Evolutionary conservation across 1,140 invertebrate genomes (phyloP), one percentile per base, ranked within the genome.

Genomic region (Phenacoccus solenopsis): DNA sequence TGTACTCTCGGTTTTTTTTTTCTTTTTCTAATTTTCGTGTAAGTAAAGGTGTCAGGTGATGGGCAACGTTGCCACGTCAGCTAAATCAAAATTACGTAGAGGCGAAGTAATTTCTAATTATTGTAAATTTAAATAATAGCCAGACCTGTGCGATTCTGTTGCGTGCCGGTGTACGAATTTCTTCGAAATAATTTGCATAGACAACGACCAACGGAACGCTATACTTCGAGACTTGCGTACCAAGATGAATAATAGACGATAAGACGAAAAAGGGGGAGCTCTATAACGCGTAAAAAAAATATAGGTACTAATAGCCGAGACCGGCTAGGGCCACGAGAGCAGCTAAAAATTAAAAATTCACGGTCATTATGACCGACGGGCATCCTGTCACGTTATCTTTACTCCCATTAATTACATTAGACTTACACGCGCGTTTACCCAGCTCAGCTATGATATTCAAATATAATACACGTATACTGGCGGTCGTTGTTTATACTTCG

Each of bases 371-470:
- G 38, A 49, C 38, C 38, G 38, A 49, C 38, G 38, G 38, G 38
- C 38, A 49, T 49, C 38, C 38, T 49, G 38, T 49, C 38, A 49
- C 38, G 38, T 49, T 49, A 49, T 49, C 38, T 49, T 49, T 49
- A 49, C 5, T 49, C 13, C n/a, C 38, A 49, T 49, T 49, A 49
- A 49, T 49, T 49, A 49, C 38, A 49, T 49, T 49, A 49, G 20
- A 49, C 38, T 49, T n/a, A n/a, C n/a, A n/a, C n/a, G n/a, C n/a
- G n/a, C n/a, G n/a, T n/a, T n/a, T n/a, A n/a, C n/a, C n/a, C n/a
- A n/a, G n/a, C n/a, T n/a, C n/a, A n/a, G n/a, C n/a, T n/a, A n/a
- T n/a, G n/a, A n/a, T n/a, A n/a, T n/a, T n/a, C n/a, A n/a, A n/a
- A n/a, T n/a, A n/a, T n/a, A n/a, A n/a, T n/a, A n/a, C n/a, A n/a